Evolutionary conservation across 2,888 invertebrate genomes (phyloP), one percentile per base, ranked within the genome.

Genomic region (Lochmaea capreae): DNA sequence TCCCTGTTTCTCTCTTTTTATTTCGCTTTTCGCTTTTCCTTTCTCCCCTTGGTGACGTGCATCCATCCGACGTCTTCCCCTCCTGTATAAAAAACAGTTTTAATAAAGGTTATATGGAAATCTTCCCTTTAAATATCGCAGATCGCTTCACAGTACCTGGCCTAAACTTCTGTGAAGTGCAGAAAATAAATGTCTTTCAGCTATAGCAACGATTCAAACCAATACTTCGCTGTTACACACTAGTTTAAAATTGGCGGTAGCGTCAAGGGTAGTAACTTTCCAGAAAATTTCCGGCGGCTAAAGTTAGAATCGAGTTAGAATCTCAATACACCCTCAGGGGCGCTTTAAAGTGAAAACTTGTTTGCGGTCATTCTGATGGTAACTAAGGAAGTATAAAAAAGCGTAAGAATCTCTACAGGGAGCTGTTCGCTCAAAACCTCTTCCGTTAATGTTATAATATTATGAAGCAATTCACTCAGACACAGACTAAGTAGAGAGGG

Each of bases 301-400:
- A 54, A 62, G 52, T 61, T 62, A 62, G 39, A 49, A 69, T 62
- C 69, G 62, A 69, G 69, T 69, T 69, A 69, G 69, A 62, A 43
- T 69, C 69, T 42, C 61, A 52, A 59, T 54, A 62, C 49, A 54
- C 69, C 69, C 52, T 18, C 62, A 62, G 62, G 69, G 57, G 62
- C 52, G 16, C 14, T 43, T 16, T n/a, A 62, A 62, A 61, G 62
- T 69, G 33, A 62, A 69, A 69, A 69, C 69, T 69, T 69, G 52
- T 69, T 69, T 46, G 49, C 62, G 62, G 62, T 69, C 69, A 61
- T 62, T 69, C 26, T 62, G 62, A 69, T 61, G 49, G 69, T 69
- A 69, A 69, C 62, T 69, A 52, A 61, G 52, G 49, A 52, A 46
- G 22, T 39, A 42, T n/a, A 46, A 43, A 61, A 61, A 67, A 22